Conservation (phyloP, 2,113 vertebrate species). For the Archocentrus centrarchus region DNA sequence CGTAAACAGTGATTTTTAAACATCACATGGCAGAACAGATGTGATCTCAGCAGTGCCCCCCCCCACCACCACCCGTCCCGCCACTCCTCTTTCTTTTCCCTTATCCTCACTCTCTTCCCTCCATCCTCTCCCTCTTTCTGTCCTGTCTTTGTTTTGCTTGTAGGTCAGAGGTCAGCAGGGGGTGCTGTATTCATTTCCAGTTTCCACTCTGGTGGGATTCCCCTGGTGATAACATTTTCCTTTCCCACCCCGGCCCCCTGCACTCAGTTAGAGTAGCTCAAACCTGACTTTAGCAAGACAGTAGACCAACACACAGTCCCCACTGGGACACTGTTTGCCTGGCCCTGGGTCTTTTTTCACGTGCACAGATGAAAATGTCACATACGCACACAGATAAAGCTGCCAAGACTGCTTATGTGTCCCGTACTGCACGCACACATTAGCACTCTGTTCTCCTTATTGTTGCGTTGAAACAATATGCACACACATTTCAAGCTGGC, state of each 20-base stretch:
- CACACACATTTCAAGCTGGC: neutral
- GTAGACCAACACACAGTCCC: neutral
- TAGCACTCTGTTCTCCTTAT: neutral
- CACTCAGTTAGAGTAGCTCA: neutral
- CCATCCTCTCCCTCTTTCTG: slow-evolving; percentile 20
- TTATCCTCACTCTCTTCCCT: slow-evolving; percentile 33
- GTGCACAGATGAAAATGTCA: neutral
- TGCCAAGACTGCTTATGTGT: neutral
- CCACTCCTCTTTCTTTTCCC: slow-evolving; percentile 27
- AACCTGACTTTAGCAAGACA: neutral
- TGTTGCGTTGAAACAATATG: neutral
- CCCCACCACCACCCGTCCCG: neutral
- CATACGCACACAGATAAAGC: neutral
- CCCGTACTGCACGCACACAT: neutral
- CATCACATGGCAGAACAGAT: slow-evolving; percentile 25
- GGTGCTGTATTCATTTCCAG: slow-evolving; percentile 74
- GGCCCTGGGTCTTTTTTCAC: neutral
- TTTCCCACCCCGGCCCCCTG: slow-evolving; percentile 67
- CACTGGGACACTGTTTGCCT: neutral
- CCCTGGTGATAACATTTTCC: slow-evolving; percentile 60
- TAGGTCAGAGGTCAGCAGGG: slow-evolving; percentile 59
- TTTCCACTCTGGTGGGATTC: slow-evolving; percentile 74
- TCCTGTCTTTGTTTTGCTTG: slow-evolving; percentile 72
- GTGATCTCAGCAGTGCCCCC: neutral
- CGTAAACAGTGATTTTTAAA: slow-evolving; percentile 31